Evolutionary conservation across 2,797 vertebrate species (phyloP).

Genomic region (Chelonia mydas): DNA sequence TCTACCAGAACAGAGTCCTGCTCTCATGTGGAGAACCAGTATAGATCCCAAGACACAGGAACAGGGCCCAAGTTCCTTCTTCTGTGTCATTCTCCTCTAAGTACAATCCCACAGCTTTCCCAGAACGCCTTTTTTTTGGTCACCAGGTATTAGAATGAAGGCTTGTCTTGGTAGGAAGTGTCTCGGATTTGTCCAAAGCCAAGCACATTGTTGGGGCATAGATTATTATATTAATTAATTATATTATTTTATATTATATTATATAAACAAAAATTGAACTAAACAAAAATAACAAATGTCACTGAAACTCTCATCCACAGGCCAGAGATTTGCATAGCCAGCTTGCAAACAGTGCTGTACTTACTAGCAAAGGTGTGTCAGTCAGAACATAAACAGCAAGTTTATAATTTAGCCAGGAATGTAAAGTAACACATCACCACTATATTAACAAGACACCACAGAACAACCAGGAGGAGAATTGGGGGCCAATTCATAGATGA

Average conservation of each 20-base stretch:
- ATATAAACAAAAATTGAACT: no score
- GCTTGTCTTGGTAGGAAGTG: background rate
- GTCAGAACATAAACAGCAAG: background rate
- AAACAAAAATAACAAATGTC: background rate
- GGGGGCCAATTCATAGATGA: fast-evolving
- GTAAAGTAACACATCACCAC: background rate
- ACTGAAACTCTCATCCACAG: background rate
- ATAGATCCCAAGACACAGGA: background rate
- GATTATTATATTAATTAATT: background rate
- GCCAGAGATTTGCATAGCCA: background rate
- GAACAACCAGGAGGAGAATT: background rate
- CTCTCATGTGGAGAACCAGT: background rate
- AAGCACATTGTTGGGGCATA: background rate
- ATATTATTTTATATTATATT: no score
- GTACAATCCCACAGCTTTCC: background rate
- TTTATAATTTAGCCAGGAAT: background rate
- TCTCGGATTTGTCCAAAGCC: background rate
- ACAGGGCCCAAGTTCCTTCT: background rate
- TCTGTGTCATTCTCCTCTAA: background rate
- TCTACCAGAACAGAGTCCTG: background rate
- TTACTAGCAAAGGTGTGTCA: background rate
- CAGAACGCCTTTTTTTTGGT: background rate
- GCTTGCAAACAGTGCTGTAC: background rate
- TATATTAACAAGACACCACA: background rate
- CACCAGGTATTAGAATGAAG: background rate